Percentiles rank a stretch among this genome's conserved stretches.
These are phyloP conservation scores for Escarpia spicata DNA, from an alignment of 2,888 invertebrate genomes.

Conservation along the genomic window DNA sequence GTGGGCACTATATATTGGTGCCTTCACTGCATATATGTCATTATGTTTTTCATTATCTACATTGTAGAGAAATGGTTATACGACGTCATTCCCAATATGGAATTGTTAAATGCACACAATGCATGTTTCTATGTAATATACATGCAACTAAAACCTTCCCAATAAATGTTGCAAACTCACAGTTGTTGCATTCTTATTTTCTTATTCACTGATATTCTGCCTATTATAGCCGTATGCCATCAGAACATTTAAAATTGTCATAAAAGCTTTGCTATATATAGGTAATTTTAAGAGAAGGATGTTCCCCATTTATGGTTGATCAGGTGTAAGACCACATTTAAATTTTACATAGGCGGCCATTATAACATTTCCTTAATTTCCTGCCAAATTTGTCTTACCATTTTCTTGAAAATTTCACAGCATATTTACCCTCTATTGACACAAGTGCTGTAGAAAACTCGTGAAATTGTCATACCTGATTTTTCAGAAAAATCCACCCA, in stretches of 20 bases:
- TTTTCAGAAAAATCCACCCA: too few species aligned
- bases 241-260: background rate
- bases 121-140: background rate
- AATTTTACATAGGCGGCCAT: too few species aligned
- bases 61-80: background rate
- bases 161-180: background rate
- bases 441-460: too few species aligned
- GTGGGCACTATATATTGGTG: background rate
- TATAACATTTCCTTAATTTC: too few species aligned
- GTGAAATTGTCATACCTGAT: too few species aligned
- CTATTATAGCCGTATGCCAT: background rate
- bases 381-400: too few species aligned
- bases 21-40: background rate
- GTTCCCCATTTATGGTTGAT: too few species aligned
- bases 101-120: background rate
- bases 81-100: background rate
- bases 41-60: background rate
- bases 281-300: background rate
- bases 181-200: background rate
- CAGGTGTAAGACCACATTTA: too few species aligned
- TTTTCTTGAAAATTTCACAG: too few species aligned
- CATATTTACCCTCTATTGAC: too few species aligned
- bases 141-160: background rate
- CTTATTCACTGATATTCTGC: background rate
- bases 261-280: background rate